phyloP scores from a whole-genome alignment of 2,888 invertebrate species.

The Conchocele bisecta region DNA sequence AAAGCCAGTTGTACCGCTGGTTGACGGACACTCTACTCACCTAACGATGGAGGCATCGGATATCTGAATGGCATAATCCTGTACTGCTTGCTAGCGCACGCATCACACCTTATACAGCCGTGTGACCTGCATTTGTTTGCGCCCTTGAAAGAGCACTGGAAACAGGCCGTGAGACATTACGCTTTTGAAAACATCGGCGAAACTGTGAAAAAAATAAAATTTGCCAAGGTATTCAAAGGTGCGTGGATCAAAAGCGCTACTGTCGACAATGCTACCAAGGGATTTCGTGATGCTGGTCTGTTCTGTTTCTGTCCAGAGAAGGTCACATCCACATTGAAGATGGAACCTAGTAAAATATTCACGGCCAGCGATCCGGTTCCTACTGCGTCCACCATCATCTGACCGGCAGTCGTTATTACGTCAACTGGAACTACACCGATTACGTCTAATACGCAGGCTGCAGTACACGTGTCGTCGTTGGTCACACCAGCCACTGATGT shows the following conservation, averaged over 20 bases:
- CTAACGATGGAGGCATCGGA: slow-evolving; percentile 16
- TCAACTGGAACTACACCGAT: no score
- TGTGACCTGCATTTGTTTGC: slow-evolving; percentile 41
- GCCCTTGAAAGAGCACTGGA: slow-evolving; percentile 41
- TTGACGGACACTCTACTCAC: slow-evolving; percentile 48
- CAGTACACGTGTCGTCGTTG: no score
- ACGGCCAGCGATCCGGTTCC: no score
- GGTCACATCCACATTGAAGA: slow-evolving; percentile 6
- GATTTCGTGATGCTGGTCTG: slow-evolving; percentile 13
- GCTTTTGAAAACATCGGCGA: slow-evolving; percentile 21
- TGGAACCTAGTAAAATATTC: slow-evolving; percentile 19
- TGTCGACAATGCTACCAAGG: slow-evolving; percentile 6
- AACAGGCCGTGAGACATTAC: slow-evolving; percentile 20
- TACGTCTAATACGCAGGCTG: no score
- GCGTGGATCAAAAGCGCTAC: slow-evolving; percentile 31
- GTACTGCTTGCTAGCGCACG: slow-evolving; percentile 50
- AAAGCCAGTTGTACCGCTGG: slow-evolving; percentile 23
- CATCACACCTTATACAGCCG: slow-evolving; percentile 49
- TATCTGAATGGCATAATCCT: slow-evolving; percentile 29
- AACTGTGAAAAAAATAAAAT: slow-evolving; percentile 27
- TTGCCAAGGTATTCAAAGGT: slow-evolving; percentile 30
- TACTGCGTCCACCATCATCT: no score
- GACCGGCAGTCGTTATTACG: no score
- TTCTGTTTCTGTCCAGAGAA: slow-evolving; percentile 4
- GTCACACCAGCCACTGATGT: no score